A percentile compares a stretch with the other conserved stretches of the same genome.
Conservation (phyloP, 2,113 vertebrate species). For the Paramormyrops kingsleyae region DNA sequence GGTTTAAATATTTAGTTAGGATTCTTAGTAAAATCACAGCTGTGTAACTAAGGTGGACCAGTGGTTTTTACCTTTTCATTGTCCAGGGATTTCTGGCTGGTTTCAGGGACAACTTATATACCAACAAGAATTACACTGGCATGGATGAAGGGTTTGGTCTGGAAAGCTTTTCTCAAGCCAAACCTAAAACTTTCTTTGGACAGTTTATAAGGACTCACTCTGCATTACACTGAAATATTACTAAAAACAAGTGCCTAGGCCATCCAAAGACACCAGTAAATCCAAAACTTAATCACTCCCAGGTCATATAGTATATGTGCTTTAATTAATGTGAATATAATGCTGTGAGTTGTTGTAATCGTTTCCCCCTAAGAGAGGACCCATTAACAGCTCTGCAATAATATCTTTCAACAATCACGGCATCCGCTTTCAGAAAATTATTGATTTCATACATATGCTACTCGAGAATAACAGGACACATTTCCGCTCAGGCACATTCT, state of each 20-base stretch:
- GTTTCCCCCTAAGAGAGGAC: neutral
- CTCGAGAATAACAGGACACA: neutral
- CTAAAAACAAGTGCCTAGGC: neutral
- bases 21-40: neutral
- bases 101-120: neutral
- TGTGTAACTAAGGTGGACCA: neutral
- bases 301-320: neutral
- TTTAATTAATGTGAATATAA: neutral
- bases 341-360: neutral
- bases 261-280: neutral
- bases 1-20: neutral
- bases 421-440: neutral
- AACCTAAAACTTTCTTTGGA: neutral
- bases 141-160: neutral
- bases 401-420: neutral
- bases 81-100: neutral
- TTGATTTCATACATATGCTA: neutral
- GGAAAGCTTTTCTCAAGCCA: neutral
- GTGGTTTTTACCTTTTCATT: neutral
- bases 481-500: neutral
- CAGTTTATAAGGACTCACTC: neutral
- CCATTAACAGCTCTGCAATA: neutral
- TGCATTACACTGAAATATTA: neutral
- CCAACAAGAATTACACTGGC: neutral
- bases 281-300: neutral